Base-by-base conservation (phyloP, 2,888 invertebrate species). In the Temnothorax unifasciatus region DNA sequence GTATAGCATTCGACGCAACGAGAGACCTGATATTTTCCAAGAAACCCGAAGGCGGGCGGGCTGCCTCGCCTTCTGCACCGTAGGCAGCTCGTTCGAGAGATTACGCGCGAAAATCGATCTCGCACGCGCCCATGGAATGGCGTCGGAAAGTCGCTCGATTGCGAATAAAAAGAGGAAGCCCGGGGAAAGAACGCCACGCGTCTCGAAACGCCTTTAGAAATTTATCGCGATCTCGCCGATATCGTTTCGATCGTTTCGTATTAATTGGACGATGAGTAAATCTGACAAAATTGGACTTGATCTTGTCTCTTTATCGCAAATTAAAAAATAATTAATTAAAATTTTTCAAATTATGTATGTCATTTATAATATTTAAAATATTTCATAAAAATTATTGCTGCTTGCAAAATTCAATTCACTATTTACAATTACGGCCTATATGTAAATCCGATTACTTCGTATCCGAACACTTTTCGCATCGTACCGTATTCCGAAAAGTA, bases 81-180 rank as follows among this genome's bases (percentile, higher is more conserved):
- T 52, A 64, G 76, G 52, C 76, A 52, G 52, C 41, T 64, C 52
- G 64, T 76, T 76, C 64, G 76, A 64, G 64, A 64, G 76, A 76
- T 76, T 76, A 76, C 64, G 76, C 52, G 64, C 64, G 76, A 64
- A 64, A 76, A 76, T 76, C 64, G 76, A 76, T 76, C 64, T 64
- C 63, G 64, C 50, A 47, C 29, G 64, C 64, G 64, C 34, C 25
- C 44, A 25, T 15, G 63, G 21, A 38, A 52, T 21, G 52, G 64
- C 74, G 64, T n/a, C 34, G 76, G 52, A 52, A 15, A 64, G 18
- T 21, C 25, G 52, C 13, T 41, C 64, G 52, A 64, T 64, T 52
- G 44, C 38, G 41, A 38, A 15, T 25, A 63, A 52, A 64, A 52
- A 38, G 29, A 4, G n/a, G 63, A 76, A 64, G 63, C 3, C 18